Conservation (phyloP, 2,888 invertebrate species). For the Malacosoma neustria region DNA sequence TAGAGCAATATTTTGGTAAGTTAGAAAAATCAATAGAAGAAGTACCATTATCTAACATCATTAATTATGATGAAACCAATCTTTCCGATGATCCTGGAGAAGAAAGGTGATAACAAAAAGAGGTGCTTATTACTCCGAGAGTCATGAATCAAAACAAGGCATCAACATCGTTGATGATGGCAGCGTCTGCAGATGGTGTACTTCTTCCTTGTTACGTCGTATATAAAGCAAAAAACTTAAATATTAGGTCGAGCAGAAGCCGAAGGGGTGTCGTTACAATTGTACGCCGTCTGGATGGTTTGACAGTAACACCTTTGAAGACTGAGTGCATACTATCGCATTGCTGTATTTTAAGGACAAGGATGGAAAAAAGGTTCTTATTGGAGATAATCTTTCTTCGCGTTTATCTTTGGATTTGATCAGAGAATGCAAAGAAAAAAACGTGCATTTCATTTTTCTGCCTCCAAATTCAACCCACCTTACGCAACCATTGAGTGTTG, state of each 20-base stretch:
- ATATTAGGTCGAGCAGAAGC: neutral
- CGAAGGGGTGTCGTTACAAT: neutral
- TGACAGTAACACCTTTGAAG: constrained; percentile 27
- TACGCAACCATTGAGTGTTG: neutral
- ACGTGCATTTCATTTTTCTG: neutral
- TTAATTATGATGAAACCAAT: constrained; percentile 4
- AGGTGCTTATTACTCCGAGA: constrained; percentile 3
- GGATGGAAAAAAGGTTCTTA: constrained; percentile 26
- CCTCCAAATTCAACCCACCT: constrained; percentile 1
- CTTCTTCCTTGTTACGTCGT: constrained; percentile 3
- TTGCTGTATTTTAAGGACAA: constrained; percentile 17
- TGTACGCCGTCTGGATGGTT: constrained; percentile 28
- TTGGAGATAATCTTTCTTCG: constrained; percentile 31
- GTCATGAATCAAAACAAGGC: constrained; percentile 2
- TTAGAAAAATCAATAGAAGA: constrained; percentile 1
- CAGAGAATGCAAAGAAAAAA: neutral
- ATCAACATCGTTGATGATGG: constrained; percentile 2
- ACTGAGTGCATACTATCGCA: constrained; percentile 24
- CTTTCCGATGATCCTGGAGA: constrained; percentile 1
- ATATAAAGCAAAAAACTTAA: constrained; percentile 1
- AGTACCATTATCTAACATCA: neutral
- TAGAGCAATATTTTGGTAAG: constrained; percentile 11
- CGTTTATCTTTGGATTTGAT: constrained; percentile 10
- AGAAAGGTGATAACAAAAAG: constrained; percentile 1
- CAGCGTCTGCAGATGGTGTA: neutral